These are phyloP conservation scores for Tinea trinotella DNA, from an alignment of 2,888 invertebrate genomes.

Conservation along the genomic window DNA sequence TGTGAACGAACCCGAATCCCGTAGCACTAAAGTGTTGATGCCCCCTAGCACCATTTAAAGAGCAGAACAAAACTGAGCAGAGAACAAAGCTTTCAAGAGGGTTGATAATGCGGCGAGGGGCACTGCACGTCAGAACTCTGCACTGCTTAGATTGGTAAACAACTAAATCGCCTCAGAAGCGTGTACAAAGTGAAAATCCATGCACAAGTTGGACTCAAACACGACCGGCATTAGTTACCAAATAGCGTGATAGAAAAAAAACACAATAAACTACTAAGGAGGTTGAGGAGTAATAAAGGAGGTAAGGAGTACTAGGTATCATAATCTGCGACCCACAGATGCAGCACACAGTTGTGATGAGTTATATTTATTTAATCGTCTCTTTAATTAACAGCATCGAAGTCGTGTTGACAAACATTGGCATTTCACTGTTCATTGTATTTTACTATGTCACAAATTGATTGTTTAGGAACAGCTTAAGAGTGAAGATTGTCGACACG, in stretches of 20 bases:
- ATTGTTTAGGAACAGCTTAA: not conserved
- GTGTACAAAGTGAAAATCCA: slow-evolving; percentile 47
- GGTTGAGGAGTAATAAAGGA: not conserved
- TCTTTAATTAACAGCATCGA: slow-evolving; percentile 43
- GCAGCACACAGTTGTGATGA: slow-evolving; percentile 69
- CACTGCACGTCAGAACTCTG: not conserved
- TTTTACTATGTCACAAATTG: no score
- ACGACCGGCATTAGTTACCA: slow-evolving; percentile 33
- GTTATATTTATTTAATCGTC: slow-evolving; percentile 47
- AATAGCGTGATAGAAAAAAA: not conserved
- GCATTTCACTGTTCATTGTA: not conserved
- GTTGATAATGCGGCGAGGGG: slow-evolving; percentile 58
- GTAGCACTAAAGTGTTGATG: slow-evolving; percentile 1
- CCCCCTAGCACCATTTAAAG: not conserved
- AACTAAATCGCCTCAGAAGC: slow-evolving; percentile 36
- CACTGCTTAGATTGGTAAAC: slow-evolving; percentile 22
- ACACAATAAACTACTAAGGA: slow-evolving; percentile 5
- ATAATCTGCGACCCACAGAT: slow-evolving; percentile 59
- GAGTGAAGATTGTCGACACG: slow-evolving; percentile 14
- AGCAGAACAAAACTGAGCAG: not conserved
- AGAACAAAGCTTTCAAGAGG: slow-evolving; percentile 62
- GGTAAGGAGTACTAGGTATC: not conserved
- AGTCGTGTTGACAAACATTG: slow-evolving; percentile 23
- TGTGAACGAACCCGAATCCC: not conserved
- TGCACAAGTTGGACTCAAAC: slow-evolving; percentile 55